Evolutionary conservation across 1,140 invertebrate species (phyloP).

Genomic region (Cydia fagiglandana): DNA sequence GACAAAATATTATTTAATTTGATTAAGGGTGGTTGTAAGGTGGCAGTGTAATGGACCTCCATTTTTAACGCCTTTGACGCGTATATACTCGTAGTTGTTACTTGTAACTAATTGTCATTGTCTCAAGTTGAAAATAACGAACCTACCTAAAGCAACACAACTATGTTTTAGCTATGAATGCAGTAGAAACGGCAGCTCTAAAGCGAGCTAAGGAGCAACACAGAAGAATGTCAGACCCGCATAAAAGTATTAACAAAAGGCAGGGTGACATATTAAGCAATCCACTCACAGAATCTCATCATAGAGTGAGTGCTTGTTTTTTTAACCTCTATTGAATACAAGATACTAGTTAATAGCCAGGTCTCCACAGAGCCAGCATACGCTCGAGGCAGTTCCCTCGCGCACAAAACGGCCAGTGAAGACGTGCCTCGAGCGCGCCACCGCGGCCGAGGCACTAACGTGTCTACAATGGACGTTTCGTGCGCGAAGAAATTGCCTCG

Average conservation of each 20-base stretch:
- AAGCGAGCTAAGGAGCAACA: slow-evolving; percentile 68
- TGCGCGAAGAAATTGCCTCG: too few relatives aligned
- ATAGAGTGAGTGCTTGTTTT: slow-evolving; percentile 50
- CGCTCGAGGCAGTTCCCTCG: too few relatives aligned
- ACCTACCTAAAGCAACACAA: slow-evolving; percentile 1
- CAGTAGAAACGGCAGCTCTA: slow-evolving; percentile 69
- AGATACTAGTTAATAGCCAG: not conserved
- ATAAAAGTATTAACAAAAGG: slow-evolving; percentile 51
- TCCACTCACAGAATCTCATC: slow-evolving; percentile 49
- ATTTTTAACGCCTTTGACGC: too few relatives aligned
- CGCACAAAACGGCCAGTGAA: too few relatives aligned
- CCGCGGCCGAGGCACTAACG: too few relatives aligned
- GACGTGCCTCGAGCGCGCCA: too few relatives aligned
- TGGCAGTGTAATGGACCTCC: too few relatives aligned
- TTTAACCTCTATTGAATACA: not conserved
- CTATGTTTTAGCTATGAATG: slow-evolving; percentile 61
- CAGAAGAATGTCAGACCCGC: slow-evolving; percentile 53
- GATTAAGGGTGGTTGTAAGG: too few relatives aligned
- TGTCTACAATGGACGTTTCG: too few relatives aligned
- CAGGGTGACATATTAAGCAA: slow-evolving; percentile 66
- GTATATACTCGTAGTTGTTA: not conserved
- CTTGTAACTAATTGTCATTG: not conserved
- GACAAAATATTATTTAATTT: too few relatives aligned
- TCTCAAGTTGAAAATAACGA: not conserved
- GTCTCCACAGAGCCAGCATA: too few relatives aligned